phyloP scores from a whole-genome alignment of 2,113 vertebrate species.

The Rousettus leschenaultii region DNA sequence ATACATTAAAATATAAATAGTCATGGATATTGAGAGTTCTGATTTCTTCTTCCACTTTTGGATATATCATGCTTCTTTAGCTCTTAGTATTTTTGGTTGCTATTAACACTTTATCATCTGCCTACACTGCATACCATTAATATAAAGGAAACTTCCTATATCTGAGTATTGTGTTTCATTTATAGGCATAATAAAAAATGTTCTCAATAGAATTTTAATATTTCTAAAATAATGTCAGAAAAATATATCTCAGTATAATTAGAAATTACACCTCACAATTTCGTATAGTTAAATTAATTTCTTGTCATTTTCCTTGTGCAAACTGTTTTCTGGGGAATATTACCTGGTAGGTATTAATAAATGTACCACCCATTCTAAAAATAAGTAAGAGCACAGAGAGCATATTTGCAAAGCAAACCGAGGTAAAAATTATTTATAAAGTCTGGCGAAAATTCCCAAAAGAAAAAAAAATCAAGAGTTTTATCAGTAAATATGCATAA shows the following conservation, averaged over 20 bases:
- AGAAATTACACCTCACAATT: neutral
- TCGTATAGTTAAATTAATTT: neutral
- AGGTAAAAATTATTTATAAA: neutral
- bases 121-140: neutral
- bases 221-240: neutral
- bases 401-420: neutral
- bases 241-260: neutral
- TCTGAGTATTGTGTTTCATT: neutral
- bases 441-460: neutral
- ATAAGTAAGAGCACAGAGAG: neutral
- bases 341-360: neutral
- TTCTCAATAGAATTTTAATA: neutral
- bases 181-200: neutral
- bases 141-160: neutral
- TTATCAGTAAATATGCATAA: neutral
- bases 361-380: neutral
- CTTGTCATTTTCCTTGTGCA: neutral
- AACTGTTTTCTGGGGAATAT: neutral
- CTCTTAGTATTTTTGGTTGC: neutral
- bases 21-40: neutral
- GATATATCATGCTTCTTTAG: neutral
- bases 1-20: neutral
- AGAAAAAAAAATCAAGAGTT: neutral
- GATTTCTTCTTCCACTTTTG: neutral
- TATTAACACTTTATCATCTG: neutral